These are phyloP conservation scores for Xestia sexstrigata DNA, from an alignment of 2,888 invertebrate genomes.

Conservation along the genomic window DNA sequence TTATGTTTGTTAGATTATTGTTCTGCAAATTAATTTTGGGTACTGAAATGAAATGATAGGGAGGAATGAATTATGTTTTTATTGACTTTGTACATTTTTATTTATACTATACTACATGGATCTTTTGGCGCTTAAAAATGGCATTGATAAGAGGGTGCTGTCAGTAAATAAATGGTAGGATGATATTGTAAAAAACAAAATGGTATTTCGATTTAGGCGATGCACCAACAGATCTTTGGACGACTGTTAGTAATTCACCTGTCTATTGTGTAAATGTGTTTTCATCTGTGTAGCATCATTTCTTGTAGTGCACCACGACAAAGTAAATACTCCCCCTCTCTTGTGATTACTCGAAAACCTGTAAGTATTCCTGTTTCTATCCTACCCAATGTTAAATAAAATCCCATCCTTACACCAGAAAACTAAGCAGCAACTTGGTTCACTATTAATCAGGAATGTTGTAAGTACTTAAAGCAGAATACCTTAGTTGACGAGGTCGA, in stretches of 20 bases:
- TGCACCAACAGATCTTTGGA: too few species aligned
- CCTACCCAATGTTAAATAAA: neutral
- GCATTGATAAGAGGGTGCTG: neutral
- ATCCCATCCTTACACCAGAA: neutral
- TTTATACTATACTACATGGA: neutral
- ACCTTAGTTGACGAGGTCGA: conserved; percentile 44
- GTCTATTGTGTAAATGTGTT: too few species aligned
- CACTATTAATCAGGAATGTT: conserved; percentile 37
- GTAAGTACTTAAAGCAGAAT: conserved; percentile 38
- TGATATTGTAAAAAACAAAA: neutral
- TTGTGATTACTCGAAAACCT: neutral
- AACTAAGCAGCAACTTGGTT: conserved; percentile 10
- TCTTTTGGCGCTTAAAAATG: neutral
- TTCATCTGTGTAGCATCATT: neutral
- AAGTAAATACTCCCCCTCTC: neutral
- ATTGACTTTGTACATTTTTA: neutral
- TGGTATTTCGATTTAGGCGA: neutral
- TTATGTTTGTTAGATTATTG: conserved; percentile 30
- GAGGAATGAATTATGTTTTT: neutral
- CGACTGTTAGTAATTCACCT: neutral
- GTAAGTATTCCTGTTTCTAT: neutral
- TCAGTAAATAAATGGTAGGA: neutral
- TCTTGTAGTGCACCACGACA: neutral
- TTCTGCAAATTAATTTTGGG: conserved; percentile 35
- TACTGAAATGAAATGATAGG: neutral